These are phyloP conservation scores for Dione juno DNA, from an alignment of 2,888 invertebrate genomes.

Conservation along the genomic window DNA sequence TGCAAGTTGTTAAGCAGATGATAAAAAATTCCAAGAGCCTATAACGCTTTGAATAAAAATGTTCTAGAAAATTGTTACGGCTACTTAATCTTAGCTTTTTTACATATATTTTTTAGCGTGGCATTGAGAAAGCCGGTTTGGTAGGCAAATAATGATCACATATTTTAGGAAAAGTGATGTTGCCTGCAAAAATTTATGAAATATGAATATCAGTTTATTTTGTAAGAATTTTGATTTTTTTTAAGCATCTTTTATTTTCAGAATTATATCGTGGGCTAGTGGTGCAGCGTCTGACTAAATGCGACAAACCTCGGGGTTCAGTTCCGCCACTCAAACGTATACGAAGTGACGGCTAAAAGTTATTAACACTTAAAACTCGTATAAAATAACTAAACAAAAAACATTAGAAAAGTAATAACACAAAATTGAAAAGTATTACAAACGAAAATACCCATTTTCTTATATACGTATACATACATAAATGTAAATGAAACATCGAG, in stretches of 20 bases:
- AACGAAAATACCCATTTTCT: background rate
- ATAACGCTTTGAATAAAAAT: slow-evolving; percentile 10
- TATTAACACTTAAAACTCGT: background rate
- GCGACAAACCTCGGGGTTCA: too few relatives aligned
- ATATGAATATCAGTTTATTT: too few relatives aligned
- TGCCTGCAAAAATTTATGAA: too few relatives aligned
- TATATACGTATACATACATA: background rate
- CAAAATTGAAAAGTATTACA: background rate
- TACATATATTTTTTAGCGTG: background rate
- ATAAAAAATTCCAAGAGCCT: slow-evolving; percentile 19
- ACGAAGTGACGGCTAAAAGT: too few relatives aligned
- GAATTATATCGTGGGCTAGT: too few relatives aligned
- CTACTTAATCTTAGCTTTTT: slow-evolving; percentile 8
- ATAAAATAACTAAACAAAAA: background rate
- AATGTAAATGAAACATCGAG: slow-evolving; percentile 8
- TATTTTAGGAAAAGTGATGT: background rate
- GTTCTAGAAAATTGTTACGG: slow-evolving; percentile 11
- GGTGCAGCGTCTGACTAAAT: too few relatives aligned
- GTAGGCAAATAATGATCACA: background rate
- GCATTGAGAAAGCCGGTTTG: background rate
- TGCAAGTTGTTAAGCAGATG: slow-evolving; percentile 27
- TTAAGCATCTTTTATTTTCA: too few relatives aligned
- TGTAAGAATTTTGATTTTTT: too few relatives aligned
- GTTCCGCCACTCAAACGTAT: too few relatives aligned
- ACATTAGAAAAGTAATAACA: background rate